Evolutionary conservation across 2,113 vertebrate genomes (phyloP).

Genomic region (Cynocephalus volans): DNA sequence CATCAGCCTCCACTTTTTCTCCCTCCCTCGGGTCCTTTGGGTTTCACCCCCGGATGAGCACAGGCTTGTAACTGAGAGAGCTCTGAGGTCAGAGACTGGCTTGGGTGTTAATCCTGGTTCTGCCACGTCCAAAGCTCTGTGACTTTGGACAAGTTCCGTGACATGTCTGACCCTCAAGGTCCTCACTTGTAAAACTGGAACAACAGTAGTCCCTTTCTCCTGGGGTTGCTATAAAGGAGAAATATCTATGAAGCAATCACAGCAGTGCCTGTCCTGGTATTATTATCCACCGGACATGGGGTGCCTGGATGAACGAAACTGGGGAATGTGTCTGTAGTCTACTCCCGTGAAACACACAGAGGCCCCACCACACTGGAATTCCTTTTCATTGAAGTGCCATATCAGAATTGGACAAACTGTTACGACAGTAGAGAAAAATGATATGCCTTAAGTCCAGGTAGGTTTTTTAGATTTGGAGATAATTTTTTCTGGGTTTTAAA

Average conservation of each 20-base stretch:
- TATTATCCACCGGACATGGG: neutral
- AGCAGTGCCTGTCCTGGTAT: neutral
- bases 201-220: neutral
- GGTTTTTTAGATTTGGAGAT: neutral
- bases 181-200: neutral
- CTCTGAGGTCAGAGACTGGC: neutral
- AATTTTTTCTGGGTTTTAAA: neutral
- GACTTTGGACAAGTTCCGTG: neutral
- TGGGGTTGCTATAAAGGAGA: neutral
- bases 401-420: neutral
- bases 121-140: neutral
- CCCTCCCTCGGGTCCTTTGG: accelerated
- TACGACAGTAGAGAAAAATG: neutral
- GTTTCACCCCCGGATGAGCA: neutral
- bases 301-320: neutral
- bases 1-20: accelerated
- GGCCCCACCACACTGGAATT: accelerated
- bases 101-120: neutral
- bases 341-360: neutral
- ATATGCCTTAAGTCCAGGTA: neutral
- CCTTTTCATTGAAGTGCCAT: too few relatives aligned
- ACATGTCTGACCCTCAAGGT: neutral
- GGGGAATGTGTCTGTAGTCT: neutral
- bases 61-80: neutral
- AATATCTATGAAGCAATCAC: neutral